Conservation (phyloP, 2,113 vertebrate species). For the Thinocorus orbignyianus region DNA sequence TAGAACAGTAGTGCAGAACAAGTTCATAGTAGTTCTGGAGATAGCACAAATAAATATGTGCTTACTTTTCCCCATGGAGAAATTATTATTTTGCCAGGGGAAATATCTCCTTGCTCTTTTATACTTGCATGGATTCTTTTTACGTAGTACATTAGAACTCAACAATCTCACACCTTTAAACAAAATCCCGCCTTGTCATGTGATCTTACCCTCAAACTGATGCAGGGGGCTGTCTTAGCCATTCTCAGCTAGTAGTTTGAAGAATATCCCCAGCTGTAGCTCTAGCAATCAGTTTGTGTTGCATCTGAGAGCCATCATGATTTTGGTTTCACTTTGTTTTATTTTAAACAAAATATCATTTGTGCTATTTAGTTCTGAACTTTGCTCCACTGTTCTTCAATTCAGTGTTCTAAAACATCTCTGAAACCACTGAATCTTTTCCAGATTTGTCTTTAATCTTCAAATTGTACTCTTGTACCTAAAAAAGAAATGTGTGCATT, state of each 20-base stretch:
- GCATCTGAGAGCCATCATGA: background rate
- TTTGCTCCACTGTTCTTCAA: background rate
- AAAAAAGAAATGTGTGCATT: background rate
- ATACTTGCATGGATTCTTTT: background rate
- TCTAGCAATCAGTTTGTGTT: background rate
- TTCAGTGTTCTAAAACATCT: background rate
- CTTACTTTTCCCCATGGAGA: background rate
- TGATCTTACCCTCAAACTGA: background rate
- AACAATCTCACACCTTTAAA: background rate
- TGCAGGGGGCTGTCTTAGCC: background rate
- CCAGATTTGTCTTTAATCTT: background rate
- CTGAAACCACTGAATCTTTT: background rate
- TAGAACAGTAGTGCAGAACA: background rate
- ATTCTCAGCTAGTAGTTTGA: background rate
- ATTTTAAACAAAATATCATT: background rate
- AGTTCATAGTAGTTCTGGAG: background rate
- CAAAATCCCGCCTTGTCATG: background rate
- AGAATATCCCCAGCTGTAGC: background rate
- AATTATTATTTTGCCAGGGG: background rate
- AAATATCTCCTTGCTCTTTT: background rate
- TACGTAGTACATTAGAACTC: background rate
- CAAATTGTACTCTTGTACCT: background rate
- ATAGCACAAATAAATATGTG: background rate
- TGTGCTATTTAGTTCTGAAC: background rate
- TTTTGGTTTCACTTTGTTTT: background rate